A percentile compares a stretch with the other conserved stretches of the same genome.
phyloP scores from a whole-genome alignment of 2,797 vertebrate species.

The Pangasius sanitwongsei region DNA sequence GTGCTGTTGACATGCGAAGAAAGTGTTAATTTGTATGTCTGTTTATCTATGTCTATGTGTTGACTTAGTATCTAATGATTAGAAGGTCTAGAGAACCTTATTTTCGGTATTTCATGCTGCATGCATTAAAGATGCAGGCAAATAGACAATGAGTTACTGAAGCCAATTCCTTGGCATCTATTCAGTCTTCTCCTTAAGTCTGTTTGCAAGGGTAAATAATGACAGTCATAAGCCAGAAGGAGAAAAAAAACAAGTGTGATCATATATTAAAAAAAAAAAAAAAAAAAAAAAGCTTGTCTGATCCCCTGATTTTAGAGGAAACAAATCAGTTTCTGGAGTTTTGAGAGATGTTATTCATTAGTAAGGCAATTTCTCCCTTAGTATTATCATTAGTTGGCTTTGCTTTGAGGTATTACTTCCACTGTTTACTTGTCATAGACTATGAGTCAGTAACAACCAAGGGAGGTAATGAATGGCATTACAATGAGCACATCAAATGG shows the following conservation, averaged over 20 bases:
- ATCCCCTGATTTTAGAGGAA: not conserved
- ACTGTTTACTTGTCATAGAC: constrained; percentile 31
- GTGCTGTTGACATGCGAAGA: not conserved
- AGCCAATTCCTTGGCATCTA: not conserved
- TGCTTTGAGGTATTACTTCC: constrained; percentile 25
- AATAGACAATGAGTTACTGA: constrained; percentile 44
- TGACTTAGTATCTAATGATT: not conserved
- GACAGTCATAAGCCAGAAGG: not conserved
- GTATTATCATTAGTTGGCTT: not conserved
- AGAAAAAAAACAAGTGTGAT: not conserved
- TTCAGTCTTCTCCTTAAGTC: not conserved
- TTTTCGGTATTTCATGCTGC: constrained; percentile 57
- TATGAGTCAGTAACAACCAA: constrained; percentile 34
- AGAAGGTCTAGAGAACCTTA: constrained; percentile 40
- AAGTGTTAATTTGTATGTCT: not conserved
- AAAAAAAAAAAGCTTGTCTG: not conserved
- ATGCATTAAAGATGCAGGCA: constrained; percentile 50
- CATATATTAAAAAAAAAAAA: not conserved
- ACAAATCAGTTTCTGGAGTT: not conserved
- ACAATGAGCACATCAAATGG: constrained; percentile 51
- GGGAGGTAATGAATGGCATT: constrained; percentile 42
- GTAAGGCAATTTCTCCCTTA: not conserved
- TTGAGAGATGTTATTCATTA: not conserved
- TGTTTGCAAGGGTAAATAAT: not conserved
- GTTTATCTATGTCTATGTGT: not conserved